phyloP scores from a whole-genome alignment of 1,140 invertebrate species.

The Zaprionus camerounensis region DNA sequence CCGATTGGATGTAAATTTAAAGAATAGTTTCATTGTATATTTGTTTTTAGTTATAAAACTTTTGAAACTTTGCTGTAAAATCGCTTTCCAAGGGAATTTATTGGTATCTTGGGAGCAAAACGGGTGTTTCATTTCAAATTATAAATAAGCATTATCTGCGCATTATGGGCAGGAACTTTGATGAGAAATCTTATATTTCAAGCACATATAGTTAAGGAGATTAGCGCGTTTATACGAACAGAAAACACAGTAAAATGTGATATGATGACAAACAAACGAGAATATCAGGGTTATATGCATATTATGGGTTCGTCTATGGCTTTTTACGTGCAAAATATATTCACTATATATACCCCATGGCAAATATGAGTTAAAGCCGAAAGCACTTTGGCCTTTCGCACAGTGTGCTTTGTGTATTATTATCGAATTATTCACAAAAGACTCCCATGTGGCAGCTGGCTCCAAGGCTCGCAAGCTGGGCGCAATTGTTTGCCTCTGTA shows the following conservation, averaged over 20 bases:
- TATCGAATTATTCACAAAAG: slow-evolving; percentile 7
- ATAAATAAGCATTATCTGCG: neutral
- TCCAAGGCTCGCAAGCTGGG: neutral
- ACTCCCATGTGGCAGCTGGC: slow-evolving; percentile 7
- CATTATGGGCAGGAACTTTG: neutral
- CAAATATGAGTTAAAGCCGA: neutral
- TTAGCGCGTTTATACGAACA: neutral
- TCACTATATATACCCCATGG: neutral
- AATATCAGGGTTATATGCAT: too few species aligned
- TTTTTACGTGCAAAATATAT: too few species aligned
- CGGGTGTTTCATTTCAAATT: neutral
- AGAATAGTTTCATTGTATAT: too few species aligned
- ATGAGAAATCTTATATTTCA: neutral
- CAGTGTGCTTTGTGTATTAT: neutral
- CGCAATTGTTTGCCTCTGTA: neutral
- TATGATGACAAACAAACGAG: too few species aligned
- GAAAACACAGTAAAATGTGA: neutral
- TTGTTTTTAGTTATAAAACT: too few species aligned
- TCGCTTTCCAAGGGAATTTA: too few species aligned
- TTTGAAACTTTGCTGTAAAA: too few species aligned
- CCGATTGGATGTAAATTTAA: too few species aligned
- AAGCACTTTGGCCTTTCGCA: neutral
- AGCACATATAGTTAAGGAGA: neutral
- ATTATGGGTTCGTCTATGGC: too few species aligned
- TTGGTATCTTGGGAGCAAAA: too few species aligned